Conservation (phyloP, 2,888 invertebrate genomes). For the Patella ulyssiponensis region DNA sequence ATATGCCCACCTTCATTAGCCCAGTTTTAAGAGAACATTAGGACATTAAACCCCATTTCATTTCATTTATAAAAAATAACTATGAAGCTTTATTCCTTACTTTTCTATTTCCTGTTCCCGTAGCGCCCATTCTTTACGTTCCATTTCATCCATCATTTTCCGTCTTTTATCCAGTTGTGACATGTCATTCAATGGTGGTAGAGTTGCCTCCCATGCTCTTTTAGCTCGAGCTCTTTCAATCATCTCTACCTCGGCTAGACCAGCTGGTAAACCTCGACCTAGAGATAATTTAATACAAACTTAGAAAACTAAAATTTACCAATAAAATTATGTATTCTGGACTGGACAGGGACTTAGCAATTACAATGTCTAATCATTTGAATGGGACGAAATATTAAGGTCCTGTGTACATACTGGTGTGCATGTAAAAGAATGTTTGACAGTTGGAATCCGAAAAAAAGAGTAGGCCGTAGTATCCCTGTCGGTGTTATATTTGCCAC, state of each 20-base stretch:
- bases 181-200: conserved; percentile 76
- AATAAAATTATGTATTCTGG: not conserved
- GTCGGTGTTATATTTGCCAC: too few species aligned
- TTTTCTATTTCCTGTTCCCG: conserved; percentile 80
- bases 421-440: too few species aligned
- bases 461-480: too few species aligned
- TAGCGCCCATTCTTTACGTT: conserved; percentile 86
- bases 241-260: conserved; percentile 77
- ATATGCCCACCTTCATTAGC: too few species aligned
- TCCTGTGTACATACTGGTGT: too few species aligned
- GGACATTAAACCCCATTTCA: too few species aligned
- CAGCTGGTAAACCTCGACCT: conserved; percentile 78
- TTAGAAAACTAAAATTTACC: not conserved
- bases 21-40: too few species aligned
- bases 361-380: too few species aligned
- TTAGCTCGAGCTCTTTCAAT: conserved; percentile 81
- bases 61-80: too few species aligned
- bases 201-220: conserved; percentile 77
- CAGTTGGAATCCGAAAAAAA: too few species aligned
- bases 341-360: too few species aligned
- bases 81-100: conserved; percentile 42
- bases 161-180: conserved; percentile 77
- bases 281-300: not conserved
- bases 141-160: conserved; percentile 83
- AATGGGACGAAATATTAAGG: not conserved